These are phyloP conservation scores for Cataglyphis albicans DNA, from an alignment of 2,888 invertebrate species.

Conservation along the genomic window DNA sequence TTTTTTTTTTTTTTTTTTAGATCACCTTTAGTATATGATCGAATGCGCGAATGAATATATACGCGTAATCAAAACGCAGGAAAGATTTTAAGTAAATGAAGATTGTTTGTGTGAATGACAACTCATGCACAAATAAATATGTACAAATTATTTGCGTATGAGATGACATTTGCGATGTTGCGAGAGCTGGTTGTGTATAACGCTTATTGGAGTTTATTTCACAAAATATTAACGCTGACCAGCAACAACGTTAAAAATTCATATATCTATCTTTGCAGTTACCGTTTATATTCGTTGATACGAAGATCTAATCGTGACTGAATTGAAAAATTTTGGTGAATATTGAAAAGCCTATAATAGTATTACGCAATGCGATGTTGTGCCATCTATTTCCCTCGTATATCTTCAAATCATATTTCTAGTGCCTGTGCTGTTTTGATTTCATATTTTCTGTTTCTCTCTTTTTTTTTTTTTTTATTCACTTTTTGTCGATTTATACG, in stretches of 20 bases:
- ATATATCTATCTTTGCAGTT: neutral
- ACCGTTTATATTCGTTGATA: slow-evolving; percentile 7
- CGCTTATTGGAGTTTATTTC: neutral
- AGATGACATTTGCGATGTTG: slow-evolving; percentile 1
- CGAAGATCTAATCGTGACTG: neutral
- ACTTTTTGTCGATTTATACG: neutral
- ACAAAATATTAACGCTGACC: neutral
- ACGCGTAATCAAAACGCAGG: slow-evolving; percentile 1
- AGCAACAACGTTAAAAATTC: neutral
- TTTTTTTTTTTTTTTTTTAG: slow-evolving; percentile 1
- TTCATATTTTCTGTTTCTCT: slow-evolving; percentile 33
- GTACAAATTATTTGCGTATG: slow-evolving; percentile 22
- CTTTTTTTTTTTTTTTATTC: neutral
- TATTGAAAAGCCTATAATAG: slow-evolving; percentile 17
- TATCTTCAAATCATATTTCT: slow-evolving; percentile 30
- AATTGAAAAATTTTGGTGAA: slow-evolving; percentile 28
- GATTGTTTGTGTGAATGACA: slow-evolving; percentile 20
- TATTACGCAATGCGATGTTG: neutral
- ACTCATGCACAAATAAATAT: slow-evolving; percentile 8
- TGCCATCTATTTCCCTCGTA: slow-evolving; percentile 18
- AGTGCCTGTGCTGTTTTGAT: slow-evolving; percentile 16
- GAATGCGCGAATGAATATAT: neutral
- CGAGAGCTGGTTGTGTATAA: neutral
- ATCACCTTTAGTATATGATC: neutral
- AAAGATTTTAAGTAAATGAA: neutral